Evolutionary conservation across 2,797 vertebrate genomes (phyloP), one percentile per base, ranked within the genome.

Genomic region (Malurus leucopterus): DNA sequence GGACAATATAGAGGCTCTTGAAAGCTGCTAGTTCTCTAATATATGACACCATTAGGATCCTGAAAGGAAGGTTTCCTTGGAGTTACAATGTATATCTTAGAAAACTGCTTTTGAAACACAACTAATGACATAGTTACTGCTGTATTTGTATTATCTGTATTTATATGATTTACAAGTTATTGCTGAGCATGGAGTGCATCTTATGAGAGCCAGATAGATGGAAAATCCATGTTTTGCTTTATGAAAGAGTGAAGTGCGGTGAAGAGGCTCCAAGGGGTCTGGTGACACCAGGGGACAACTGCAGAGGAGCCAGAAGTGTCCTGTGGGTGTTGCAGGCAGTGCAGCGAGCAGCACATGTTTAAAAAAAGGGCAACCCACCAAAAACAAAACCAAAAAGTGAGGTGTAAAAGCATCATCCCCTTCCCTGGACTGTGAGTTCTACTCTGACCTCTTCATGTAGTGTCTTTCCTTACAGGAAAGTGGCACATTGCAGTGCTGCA

Each of bases 281-380:
- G 43, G 43, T 22, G 11, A 41, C 20, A 44, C 3, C 0, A 1
- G 5, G 9, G 32, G 11, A 53, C 17, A 36, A 6, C 21, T 30
- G 19, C 53, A 22, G 22, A 73, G 69, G 41, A 70, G 32, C 12
- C 61, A 55, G 6, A 2, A 3, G 17, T 34, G 40, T 67, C 49
- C 43, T 38, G 16, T 38, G 16, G n/a, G 30, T 63, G 13, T 70
- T 80, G 62, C 43, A 62, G 61, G 36, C 44, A 67, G 24, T 5
- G n/a, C 44, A 88, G 34, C 13, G 65, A 89, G 32, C 23, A 41
- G 41, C 22, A 40, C 0, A 0, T 29, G 5, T 65, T 68, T 8
- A 4, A 34, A 22, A 20, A 30, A 30, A 8, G 14, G 4, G 8
- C 54, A 49, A 24, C 15, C 16, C 43, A 49, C 24, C 32, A 51